These are phyloP conservation scores for Todiramphus chloris DNA, from an alignment of 2,113 vertebrate species.

Conservation along the genomic window DNA sequence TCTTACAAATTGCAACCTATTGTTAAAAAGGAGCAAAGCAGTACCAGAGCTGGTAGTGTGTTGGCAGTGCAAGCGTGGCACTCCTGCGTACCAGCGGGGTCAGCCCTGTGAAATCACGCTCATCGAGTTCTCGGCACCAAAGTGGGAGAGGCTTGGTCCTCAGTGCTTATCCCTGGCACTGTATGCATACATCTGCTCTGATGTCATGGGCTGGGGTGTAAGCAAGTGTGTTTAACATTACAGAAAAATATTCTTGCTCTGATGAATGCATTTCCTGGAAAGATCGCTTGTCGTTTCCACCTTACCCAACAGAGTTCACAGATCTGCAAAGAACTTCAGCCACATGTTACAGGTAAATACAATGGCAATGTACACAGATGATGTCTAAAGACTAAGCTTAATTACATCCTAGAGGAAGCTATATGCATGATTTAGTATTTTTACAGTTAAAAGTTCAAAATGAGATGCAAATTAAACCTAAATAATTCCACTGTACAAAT, in stretches of 20 bases:
- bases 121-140: not conserved
- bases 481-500: not conserved
- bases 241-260: constrained; percentile 85
- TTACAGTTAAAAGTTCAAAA: not conserved
- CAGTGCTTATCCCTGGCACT: not conserved
- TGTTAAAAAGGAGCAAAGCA: constrained; percentile 3
- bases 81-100: not conserved
- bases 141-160: not conserved
- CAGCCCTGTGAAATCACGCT: not conserved
- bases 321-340: constrained; percentile 79
- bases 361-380: not conserved
- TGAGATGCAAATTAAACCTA: not conserved
- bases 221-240: constrained; percentile 71
- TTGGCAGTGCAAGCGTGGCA: constrained; percentile 11
- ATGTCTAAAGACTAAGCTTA: not conserved
- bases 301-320: constrained; percentile 84
- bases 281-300: constrained; percentile 85
- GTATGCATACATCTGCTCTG: constrained; percentile 59
- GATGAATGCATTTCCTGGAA: constrained; percentile 85
- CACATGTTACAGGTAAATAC: constrained; percentile 82
- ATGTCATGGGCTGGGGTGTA: constrained; percentile 43
- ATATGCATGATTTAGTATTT: not conserved
- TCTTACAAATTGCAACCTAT: constrained; percentile 12
- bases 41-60: not conserved
- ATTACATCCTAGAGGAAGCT: not conserved